phyloP scores from a whole-genome alignment of 2,113 vertebrate species.

The Oenanthe oenanthe region DNA sequence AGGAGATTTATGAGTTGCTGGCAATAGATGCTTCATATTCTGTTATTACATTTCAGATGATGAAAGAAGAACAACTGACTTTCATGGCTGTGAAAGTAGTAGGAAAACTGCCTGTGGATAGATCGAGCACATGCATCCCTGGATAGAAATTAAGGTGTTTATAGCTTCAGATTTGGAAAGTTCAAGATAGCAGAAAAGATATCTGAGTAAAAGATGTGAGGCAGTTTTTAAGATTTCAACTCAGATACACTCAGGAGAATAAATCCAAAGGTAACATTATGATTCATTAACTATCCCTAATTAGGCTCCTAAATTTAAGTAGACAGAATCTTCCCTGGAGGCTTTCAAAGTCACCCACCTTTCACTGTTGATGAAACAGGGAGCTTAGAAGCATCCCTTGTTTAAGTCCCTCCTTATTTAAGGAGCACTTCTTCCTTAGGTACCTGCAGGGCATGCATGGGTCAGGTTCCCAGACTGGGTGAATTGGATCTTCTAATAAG shows the following conservation, averaged over 20 bases:
- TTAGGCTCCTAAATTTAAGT: constrained; percentile 52
- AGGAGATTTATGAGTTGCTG: constrained; percentile 59
- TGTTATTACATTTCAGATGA: constrained; percentile 59
- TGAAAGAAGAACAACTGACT: constrained; percentile 60
- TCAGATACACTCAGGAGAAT: constrained; percentile 40
- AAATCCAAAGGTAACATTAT: constrained; percentile 41
- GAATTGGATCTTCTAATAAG: not conserved
- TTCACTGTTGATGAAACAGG: not conserved
- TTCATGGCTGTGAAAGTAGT: constrained; percentile 44
- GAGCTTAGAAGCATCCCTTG: not conserved
- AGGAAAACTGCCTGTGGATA: constrained; percentile 57
- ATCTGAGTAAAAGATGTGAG: constrained; percentile 36
- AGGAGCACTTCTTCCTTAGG: not conserved
- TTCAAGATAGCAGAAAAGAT: constrained; percentile 55
- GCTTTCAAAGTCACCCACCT: constrained; percentile 38
- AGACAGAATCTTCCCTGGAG: constrained; percentile 46
- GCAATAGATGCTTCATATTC: constrained; percentile 59
- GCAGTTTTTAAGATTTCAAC: constrained; percentile 16
- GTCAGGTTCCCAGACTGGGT: not conserved
- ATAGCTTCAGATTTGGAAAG: constrained; percentile 43
- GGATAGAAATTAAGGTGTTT: constrained; percentile 31
- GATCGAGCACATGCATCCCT: constrained; percentile 1
- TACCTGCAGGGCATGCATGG: not conserved
- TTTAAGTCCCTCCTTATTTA: not conserved
- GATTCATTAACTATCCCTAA: constrained; percentile 56